Base-by-base conservation (phyloP, 2,113 vertebrate genomes). In the Erinaceus europaeus region DNA sequence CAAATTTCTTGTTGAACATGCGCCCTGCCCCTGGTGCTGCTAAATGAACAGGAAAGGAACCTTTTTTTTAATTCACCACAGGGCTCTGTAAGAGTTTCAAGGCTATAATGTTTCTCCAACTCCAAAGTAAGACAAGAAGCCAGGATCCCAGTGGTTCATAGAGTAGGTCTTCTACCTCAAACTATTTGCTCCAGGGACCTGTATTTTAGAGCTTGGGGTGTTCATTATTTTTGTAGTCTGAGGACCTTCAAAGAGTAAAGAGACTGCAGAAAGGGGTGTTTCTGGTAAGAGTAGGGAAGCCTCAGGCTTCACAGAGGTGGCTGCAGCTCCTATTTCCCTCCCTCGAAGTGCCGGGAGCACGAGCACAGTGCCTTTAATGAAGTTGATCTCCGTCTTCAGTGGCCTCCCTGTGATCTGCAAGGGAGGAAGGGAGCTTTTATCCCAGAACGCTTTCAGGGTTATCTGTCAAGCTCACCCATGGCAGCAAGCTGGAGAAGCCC, bases 361-460 rank as follows among this genome's bases (percentile, higher is more conserved):
- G 52, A 84, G 27, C 2, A 0, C 34, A 4, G 3, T 11, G 40
- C 17, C 46, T 80, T 44, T 88, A 71, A 81, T 55, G 67, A 75
- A 55, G 46, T 55, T 59, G 42, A 55, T 59, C 23, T 38, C 29
- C 27, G 74, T 59, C 73, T 80, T 55, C 23, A 40, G 57, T 89
- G 73, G 25, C 36, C 46, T 86, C 62, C 8, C 0, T 77, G 84
- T 52, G 59, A 81, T 67, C 73, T 87, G 32, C 64, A 38, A 6
- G 40, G 68, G 73, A 44, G 34, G 18, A 65, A 38, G 52, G 69
- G 40, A 4, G 20, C 87, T 84, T 90, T 90, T 44, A 76, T 83
- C 64, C 46, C 52, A 84, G 46, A 84, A n/a, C 76, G 36, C 48
- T 89, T 93, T 81, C 88, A 85, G 17, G 40, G n/a, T 61, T 53